Percentiles rank a stretch among this genome's conserved stretches.
These are phyloP conservation scores for Dasypogon diadema DNA, from an alignment of 2,888 invertebrate species.

Conservation along the genomic window DNA sequence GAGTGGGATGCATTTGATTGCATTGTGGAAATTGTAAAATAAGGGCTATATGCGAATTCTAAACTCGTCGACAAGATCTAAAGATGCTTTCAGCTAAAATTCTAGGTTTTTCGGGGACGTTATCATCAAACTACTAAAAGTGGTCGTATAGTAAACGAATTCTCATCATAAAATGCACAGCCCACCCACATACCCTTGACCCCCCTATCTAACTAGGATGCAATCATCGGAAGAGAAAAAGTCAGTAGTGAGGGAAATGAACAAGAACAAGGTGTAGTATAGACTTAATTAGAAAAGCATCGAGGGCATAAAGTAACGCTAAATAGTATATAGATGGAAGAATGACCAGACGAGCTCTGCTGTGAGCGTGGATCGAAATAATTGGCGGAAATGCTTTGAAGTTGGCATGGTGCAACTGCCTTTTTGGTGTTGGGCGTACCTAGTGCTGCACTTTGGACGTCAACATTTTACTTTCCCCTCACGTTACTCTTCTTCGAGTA, in stretches of 20 bases:
- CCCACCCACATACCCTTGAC: constrained; percentile 11
- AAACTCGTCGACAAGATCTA: too few relatives aligned
- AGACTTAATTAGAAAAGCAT: background rate
- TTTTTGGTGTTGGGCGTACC: constrained; percentile 32
- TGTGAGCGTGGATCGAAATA: constrained; percentile 39
- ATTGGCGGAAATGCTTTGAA: constrained; percentile 54
- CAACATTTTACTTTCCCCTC: constrained; percentile 19
- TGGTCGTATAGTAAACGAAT: background rate
- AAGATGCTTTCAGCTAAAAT: too few relatives aligned
- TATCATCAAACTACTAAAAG: background rate
- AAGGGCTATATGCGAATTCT: too few relatives aligned
- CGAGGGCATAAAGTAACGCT: background rate
- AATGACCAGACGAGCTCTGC: background rate
- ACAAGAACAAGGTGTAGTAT: background rate
- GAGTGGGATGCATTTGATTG: too few relatives aligned
- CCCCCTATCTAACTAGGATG: constrained; percentile 25
- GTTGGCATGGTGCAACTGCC: constrained; percentile 41
- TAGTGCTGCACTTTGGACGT: constrained; percentile 32
- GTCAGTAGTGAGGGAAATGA: background rate
- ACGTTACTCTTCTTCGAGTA: constrained; percentile 1
- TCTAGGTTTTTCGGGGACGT: background rate
- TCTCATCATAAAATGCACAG: background rate
- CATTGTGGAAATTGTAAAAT: too few relatives aligned
- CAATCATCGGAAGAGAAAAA: background rate
- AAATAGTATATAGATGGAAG: background rate